Conservation (phyloP, 2,888 invertebrate species). For the Tetramorium bicarinatum region DNA sequence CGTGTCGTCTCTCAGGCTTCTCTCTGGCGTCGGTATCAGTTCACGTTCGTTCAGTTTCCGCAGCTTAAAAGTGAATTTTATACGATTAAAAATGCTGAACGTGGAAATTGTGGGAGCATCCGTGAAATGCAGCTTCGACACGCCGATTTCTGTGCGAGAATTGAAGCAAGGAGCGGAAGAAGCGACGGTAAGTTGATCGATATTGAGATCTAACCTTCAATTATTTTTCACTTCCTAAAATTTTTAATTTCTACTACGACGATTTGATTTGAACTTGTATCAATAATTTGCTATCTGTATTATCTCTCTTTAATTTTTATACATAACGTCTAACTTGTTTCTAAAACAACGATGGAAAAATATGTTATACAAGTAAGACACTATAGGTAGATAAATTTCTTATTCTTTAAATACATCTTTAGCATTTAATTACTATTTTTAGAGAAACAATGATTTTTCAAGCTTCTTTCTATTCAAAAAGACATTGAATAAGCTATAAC, state of each 20-base stretch:
- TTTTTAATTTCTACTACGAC: neutral
- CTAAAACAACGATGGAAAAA: neutral
- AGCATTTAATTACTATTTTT: neutral
- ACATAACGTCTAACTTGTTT: no score
- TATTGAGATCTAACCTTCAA: slow-evolving; percentile 60
- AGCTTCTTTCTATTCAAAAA: neutral
- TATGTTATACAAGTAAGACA: neutral
- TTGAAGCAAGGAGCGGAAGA: slow-evolving; percentile 63
- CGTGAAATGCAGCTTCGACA: slow-evolving; percentile 54
- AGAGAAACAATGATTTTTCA: neutral
- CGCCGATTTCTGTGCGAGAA: slow-evolving; percentile 54
- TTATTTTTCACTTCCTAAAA: neutral
- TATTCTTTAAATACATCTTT: neutral
- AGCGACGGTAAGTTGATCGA: slow-evolving; percentile 69
- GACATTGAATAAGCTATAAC: neutral
- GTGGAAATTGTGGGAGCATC: slow-evolving; percentile 69
- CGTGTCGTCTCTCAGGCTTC: no score
- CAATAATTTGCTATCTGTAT: neutral
- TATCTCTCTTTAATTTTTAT: no score
- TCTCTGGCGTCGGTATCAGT: neutral
- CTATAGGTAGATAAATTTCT: neutral
- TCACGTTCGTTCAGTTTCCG: neutral
- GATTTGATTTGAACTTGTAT: neutral
- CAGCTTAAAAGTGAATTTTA: neutral
- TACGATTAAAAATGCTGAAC: slow-evolving; percentile 69